phyloP scores from a whole-genome alignment of 2,797 vertebrate genomes.

The Microctenopoma stevenorrisi region DNA sequence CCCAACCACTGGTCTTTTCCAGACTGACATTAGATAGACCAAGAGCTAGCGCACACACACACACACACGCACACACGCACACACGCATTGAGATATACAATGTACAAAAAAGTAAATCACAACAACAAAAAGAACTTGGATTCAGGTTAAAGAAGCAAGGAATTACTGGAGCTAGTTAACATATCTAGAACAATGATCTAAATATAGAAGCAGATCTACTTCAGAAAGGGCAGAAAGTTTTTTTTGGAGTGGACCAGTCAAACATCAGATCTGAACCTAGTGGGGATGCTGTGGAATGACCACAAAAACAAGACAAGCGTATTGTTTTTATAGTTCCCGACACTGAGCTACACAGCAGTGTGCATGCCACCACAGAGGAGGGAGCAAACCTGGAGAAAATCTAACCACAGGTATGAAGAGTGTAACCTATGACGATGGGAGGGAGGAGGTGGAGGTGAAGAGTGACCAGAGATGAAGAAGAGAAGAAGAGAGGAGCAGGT shows the following conservation, averaged over 20 bases:
- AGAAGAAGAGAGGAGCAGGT: conserved; percentile 19
- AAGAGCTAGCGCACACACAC: conserved; percentile 37
- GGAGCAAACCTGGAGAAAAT: conserved; percentile 37
- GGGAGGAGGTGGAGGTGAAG: background rate
- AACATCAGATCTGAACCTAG: no score
- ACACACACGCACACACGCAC: background rate
- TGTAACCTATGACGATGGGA: conserved; percentile 8
- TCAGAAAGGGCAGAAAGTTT: no score
- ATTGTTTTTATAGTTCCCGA: conserved; percentile 59
- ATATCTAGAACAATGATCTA: background rate
- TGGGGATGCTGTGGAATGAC: background rate
- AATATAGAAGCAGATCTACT: background rate
- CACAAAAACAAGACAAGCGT: conserved; percentile 10
- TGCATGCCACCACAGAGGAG: conserved; percentile 32
- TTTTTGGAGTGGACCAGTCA: no score
- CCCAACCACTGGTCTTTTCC: conserved; percentile 63
- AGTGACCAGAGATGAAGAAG: conserved; percentile 1
- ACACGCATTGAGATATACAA: conserved; percentile 1
- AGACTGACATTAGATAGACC: conserved; percentile 58
- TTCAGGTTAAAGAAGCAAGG: no score
- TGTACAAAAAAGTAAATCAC: background rate
- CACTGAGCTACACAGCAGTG: conserved; percentile 53
- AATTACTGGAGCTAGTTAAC: no score
- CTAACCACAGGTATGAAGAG: conserved; percentile 17
- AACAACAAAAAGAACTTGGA: no score